Base-by-base conservation (phyloP, 2,888 invertebrate species). In the Cheilosia vernalis region DNA sequence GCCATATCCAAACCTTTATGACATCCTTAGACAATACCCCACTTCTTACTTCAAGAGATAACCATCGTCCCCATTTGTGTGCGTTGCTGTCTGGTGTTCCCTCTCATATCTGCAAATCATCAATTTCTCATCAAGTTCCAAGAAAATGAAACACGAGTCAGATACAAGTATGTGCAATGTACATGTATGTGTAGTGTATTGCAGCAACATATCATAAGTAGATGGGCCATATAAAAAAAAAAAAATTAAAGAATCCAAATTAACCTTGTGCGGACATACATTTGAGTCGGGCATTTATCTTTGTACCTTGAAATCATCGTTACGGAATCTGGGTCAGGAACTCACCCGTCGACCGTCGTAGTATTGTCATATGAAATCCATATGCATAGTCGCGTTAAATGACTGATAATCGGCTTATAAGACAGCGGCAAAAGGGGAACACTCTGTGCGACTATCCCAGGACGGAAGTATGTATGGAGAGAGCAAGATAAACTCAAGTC, bases 301-400 rank as follows among this genome's bases (percentile, higher is more conserved):
- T 58, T 47, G 60, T 69, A 79, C 74, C 84, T 84, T 84, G 74
- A 64, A 84, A 74, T 79, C 84, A 80, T 84, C 79, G 66, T 60
- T 79, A 79, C 64, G 60, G 79, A 66, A 84, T 84, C 79, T 84
- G 60, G 84, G 84, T 84, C 84, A 84, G 84, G 84, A 84, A 80
- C 79, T 80, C 70, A 24, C n/a, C 42, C 56, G 19, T 37, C 33
- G 15, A 27, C 24, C 21, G 42, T 70, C 27, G 66, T 27, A 27
- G 27, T 27, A 61, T 67, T 72, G 33, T 78, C 78, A 78, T 49
- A 73, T 77, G 73, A 83, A 78, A 78, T 83, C 78, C 58, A 64
- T 74, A 79, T 73, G 60, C 67, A 74, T 64, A 69, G 74, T 58
- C 56, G 53, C 17, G 66, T 76, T 70, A 64, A 63, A 77, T 70